Evolutionary conservation across 2,888 invertebrate genomes (phyloP).

Genomic region (Cerceris ruficornis): DNA sequence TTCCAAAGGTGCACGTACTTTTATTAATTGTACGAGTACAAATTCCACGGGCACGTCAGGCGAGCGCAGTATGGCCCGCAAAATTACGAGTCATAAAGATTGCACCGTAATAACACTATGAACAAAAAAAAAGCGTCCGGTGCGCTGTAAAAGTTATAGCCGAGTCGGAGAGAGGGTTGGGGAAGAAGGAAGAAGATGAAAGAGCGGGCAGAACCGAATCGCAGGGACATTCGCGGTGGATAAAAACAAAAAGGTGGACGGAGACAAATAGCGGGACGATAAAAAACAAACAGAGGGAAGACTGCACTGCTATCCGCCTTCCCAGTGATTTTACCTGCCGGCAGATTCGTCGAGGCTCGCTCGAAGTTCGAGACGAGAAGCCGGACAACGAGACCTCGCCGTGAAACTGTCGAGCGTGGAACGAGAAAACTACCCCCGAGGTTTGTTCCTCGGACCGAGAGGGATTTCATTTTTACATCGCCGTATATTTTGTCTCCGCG

Average conservation of each 20-base stretch:
- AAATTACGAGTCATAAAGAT: too few species aligned
- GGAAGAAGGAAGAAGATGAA: too few species aligned
- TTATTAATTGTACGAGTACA: too few species aligned
- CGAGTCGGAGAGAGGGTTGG: too few species aligned
- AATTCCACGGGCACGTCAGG: too few species aligned
- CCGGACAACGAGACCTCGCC: slow-evolving; percentile 48
- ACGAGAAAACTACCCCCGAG: slow-evolving; percentile 52
- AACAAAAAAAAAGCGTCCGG: too few species aligned
- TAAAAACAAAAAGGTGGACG: slow-evolving; percentile 13
- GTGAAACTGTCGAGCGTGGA: slow-evolving; percentile 39
- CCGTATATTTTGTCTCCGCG: slow-evolving; percentile 49
- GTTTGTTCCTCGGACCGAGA: slow-evolving; percentile 28
- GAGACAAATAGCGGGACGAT: slow-evolving; percentile 41
- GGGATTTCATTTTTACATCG: slow-evolving; percentile 60
- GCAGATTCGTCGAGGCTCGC: slow-evolving; percentile 40
- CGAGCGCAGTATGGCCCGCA: too few species aligned
- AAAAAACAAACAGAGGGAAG: slow-evolving; percentile 30
- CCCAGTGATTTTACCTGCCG: slow-evolving; percentile 55
- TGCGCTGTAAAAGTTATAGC: too few species aligned
- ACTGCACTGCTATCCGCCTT: slow-evolving; percentile 9
- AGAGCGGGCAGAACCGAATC: too few species aligned
- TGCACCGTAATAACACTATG: too few species aligned
- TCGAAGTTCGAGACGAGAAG: slow-evolving; percentile 52
- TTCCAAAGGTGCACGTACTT: too few species aligned
- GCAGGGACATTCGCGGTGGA: neutral